These are phyloP conservation scores for Cygnus atratus DNA, from an alignment of 2,113 vertebrate genomes.

Conservation along the genomic window DNA sequence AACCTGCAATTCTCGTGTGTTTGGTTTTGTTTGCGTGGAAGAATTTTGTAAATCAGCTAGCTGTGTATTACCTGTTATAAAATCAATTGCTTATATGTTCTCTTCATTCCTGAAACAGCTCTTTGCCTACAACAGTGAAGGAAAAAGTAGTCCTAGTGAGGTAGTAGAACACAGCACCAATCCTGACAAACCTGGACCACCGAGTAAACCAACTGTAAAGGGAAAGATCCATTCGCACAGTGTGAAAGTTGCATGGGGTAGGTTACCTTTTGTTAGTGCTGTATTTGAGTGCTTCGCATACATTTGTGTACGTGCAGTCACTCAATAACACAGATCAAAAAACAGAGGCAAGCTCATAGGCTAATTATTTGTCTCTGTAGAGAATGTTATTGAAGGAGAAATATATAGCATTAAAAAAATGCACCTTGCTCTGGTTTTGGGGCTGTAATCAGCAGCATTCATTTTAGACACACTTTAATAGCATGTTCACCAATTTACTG, in stretches of 20 bases:
- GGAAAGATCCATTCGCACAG: conserved; percentile 75
- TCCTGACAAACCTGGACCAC: conserved; percentile 80
- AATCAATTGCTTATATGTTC: background rate
- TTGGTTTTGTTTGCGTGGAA: background rate
- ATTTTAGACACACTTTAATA: background rate
- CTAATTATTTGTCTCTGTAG: background rate
- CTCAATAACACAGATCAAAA: background rate
- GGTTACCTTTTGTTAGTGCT: background rate
- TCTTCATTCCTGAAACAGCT: conserved; percentile 57
- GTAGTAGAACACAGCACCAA: conserved; percentile 78
- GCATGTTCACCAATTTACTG: background rate
- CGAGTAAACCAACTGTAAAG: conserved; percentile 69
- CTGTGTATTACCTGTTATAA: background rate
- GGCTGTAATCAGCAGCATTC: no score
- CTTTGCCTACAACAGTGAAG: conserved; percentile 79
- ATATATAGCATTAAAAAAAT: accelerated
- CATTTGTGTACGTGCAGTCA: accelerated
- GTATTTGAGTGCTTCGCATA: background rate
- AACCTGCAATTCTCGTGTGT: background rate
- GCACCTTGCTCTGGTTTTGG: background rate
- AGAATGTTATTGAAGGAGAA: background rate
- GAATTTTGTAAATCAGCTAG: background rate
- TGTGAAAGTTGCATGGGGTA: conserved; percentile 80
- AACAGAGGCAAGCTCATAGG: background rate
- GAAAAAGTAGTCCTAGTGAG: conserved; percentile 78